Percentiles rank a stretch among this genome's conserved stretches.
phyloP scores from a whole-genome alignment of 2,797 vertebrate genomes.

The Pangasius larnaudii region DNA sequence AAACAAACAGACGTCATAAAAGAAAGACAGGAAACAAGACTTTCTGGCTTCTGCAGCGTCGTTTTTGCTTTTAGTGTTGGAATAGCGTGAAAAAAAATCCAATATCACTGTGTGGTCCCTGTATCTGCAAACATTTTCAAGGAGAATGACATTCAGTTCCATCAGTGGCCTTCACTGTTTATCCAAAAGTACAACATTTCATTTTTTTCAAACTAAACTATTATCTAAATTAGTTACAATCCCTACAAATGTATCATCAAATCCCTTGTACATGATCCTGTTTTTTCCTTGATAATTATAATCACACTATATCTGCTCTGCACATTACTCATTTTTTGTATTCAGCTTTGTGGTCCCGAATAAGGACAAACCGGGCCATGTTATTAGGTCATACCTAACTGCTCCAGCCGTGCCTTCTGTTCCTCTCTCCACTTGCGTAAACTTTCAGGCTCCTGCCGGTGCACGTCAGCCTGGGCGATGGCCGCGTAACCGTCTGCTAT shows the following conservation, averaged over 20 bases:
- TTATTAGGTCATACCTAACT: constrained; percentile 79
- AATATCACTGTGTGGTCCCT: background rate
- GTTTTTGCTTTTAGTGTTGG: background rate
- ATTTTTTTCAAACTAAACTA: background rate
- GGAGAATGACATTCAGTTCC: background rate
- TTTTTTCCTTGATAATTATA: background rate
- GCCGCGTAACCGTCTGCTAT: constrained; percentile 89
- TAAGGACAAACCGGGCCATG: background rate
- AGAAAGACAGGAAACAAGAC: background rate
- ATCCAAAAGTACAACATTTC: background rate
- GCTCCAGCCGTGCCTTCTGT: constrained; percentile 90
- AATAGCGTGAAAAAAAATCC: background rate
- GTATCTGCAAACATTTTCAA: background rate
- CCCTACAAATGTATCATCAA: background rate
- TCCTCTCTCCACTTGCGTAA: constrained; percentile 97
- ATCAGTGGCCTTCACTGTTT: background rate
- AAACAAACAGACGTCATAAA: background rate
- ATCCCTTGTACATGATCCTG: no score
- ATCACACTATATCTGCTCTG: background rate
- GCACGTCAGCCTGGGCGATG: constrained; percentile 90
- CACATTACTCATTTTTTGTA: background rate
- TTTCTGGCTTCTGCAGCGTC: background rate
- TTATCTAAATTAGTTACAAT: background rate
- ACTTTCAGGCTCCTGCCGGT: constrained; percentile 97
- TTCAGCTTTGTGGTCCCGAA: background rate